Evolutionary conservation across 2,797 vertebrate genomes (phyloP).

Genomic region (Onychomys torridus): DNA sequence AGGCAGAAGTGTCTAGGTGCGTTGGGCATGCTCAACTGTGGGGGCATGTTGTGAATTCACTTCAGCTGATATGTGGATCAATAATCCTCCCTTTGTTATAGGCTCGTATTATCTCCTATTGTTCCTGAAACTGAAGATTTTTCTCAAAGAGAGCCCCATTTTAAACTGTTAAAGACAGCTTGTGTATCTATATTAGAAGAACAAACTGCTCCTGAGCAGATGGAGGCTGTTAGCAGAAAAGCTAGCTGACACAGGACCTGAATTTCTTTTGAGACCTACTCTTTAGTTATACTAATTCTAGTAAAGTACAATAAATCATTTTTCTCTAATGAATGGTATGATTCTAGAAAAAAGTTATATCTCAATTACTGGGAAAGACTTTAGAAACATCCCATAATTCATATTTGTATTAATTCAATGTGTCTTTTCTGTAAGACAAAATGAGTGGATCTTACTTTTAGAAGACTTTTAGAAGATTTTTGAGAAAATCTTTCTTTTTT

Average conservation of each 20-base stretch:
- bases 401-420: not conserved
- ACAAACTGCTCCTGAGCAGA: not conserved
- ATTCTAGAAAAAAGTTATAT: not conserved
- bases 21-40: too few relatives aligned
- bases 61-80: not conserved
- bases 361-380: not conserved
- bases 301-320: not conserved
- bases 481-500: conserved; percentile 15
- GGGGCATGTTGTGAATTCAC: too few relatives aligned
- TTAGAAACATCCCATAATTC: conserved; percentile 16
- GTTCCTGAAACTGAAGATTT: conserved; percentile 24
- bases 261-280: not conserved
- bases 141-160: not conserved
- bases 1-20: too few relatives aligned
- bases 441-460: conserved; percentile 13
- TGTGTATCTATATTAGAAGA: not conserved
- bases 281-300: not conserved
- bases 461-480: too few relatives aligned
- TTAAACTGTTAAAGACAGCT: not conserved
- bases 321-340: not conserved
- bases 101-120: not conserved
- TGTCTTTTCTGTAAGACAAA: not conserved
- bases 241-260: not conserved
- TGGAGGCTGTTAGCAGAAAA: not conserved
- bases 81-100: not conserved